Evolutionary conservation across 2,888 invertebrate genomes (phyloP), one percentile per base, ranked within the genome.

Genomic region (Leptarthrus brevirostris): DNA sequence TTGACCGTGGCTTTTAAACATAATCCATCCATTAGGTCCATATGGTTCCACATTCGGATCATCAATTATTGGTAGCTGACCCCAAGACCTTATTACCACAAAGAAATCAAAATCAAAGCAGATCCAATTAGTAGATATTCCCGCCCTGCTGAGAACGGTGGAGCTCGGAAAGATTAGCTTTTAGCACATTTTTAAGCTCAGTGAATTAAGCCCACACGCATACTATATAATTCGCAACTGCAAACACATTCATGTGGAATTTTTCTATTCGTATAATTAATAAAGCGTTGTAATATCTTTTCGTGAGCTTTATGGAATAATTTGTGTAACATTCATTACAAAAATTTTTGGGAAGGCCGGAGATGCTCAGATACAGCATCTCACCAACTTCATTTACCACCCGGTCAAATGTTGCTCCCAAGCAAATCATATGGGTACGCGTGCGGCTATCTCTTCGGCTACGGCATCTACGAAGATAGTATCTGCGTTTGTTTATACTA

Each of bases 401-500:
- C 6, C 24, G 64, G 64, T 44, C 64, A 64, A 44, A 64, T 24
- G 24, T 64, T 64, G 44, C 44, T 64, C 26, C 24, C 64, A 49
- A 49, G n/a, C n/a, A n/a, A n/a, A n/a, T 24, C 20, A 12, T 64
- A 36, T 10, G 44, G 40, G 40, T 40, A 12, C 40, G 40, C 10
- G 30, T 30, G 8, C 14, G 64, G 47, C 64, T 44, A 44, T 64
- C 10, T 64, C 22, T 58, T 22, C 64, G 20, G 36, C 61, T 14
- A 44, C 14, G 24, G 22, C 44, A 61, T n/a, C 12, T 36, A 36
- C 36, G 61, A 61, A 61, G n/a, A 64, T 44, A 24, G 47, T 22
- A 16, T 40, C 36, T 26, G 58, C 44, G 64, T 14, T 24, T 64
- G 64, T 64, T 64, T 64, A 64, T 47, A 64, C 47, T 64, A 47